Conservation (phyloP, 1,140 invertebrate species). For the Penaeus indicus region DNA sequence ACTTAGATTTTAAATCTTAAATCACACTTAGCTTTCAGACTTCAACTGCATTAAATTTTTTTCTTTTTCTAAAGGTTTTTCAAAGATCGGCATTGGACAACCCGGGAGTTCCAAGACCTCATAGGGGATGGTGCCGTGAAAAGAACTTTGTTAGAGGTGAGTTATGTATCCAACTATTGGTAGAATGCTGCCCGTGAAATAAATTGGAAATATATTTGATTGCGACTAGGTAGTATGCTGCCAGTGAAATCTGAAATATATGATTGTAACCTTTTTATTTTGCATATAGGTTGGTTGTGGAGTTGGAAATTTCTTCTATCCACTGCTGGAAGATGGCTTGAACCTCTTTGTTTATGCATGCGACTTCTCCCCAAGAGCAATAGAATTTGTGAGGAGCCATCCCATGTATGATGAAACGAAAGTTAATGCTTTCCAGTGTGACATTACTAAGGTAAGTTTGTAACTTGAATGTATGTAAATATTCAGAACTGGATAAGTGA, state of each 20-base stretch:
- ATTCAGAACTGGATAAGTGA: constrained; percentile 5
- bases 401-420: constrained; percentile 75
- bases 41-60: constrained; percentile 67
- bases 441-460: constrained; percentile 75
- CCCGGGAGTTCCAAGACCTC: constrained; percentile 92
- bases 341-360: constrained; percentile 87
- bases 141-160: constrained; percentile 43
- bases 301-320: constrained; percentile 97
- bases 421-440: constrained; percentile 82
- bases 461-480: background rate
- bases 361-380: constrained; percentile 92
- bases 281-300: constrained; percentile 89
- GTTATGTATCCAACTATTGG: background rate
- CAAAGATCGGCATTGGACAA: constrained; percentile 97
- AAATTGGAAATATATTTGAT: no score
- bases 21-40: no score
- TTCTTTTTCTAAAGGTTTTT: constrained; percentile 78
- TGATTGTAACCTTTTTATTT: background rate
- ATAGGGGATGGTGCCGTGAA: constrained; percentile 68
- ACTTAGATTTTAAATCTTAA: no score
- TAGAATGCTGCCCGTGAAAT: no score
- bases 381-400: constrained; percentile 86
- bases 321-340: constrained; percentile 84
- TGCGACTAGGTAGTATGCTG: background rate
- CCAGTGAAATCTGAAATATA: no score